These are phyloP conservation scores for Empidonax traillii DNA, from an alignment of 2,113 vertebrate genomes.

Conservation along the genomic window DNA sequence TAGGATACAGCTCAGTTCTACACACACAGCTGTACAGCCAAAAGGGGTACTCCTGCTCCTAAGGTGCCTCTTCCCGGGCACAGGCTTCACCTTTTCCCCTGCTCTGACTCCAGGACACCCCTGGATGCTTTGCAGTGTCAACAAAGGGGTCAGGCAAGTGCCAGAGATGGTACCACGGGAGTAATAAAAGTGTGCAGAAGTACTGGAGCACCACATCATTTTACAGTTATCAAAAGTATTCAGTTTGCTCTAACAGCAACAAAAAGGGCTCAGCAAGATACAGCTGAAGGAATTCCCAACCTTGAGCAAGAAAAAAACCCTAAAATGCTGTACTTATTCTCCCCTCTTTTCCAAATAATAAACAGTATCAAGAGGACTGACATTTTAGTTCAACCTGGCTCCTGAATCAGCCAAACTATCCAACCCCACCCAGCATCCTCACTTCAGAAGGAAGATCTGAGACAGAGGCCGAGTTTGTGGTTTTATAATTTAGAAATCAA, in stretches of 20 bases:
- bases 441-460: background rate
- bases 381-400: background rate
- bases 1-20: background rate
- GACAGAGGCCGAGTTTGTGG: background rate
- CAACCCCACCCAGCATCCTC: background rate
- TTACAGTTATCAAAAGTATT: background rate
- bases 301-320: background rate
- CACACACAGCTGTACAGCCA: background rate
- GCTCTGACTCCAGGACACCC: background rate
- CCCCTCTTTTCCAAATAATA: background rate
- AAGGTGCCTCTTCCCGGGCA: background rate
- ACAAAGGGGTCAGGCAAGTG: background rate
- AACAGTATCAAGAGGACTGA: background rate
- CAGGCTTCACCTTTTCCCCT: background rate
- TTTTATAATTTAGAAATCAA: background rate
- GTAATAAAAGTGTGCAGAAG: background rate
- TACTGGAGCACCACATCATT: background rate
- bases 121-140: background rate
- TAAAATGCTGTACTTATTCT: background rate
- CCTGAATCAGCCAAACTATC: background rate
- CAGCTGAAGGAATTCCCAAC: background rate
- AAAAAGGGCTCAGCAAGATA: background rate
- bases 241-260: background rate
- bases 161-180: background rate
- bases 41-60: background rate